Conservation (phyloP, 2,797 vertebrate genomes). For the Pitangus sulphuratus region DNA sequence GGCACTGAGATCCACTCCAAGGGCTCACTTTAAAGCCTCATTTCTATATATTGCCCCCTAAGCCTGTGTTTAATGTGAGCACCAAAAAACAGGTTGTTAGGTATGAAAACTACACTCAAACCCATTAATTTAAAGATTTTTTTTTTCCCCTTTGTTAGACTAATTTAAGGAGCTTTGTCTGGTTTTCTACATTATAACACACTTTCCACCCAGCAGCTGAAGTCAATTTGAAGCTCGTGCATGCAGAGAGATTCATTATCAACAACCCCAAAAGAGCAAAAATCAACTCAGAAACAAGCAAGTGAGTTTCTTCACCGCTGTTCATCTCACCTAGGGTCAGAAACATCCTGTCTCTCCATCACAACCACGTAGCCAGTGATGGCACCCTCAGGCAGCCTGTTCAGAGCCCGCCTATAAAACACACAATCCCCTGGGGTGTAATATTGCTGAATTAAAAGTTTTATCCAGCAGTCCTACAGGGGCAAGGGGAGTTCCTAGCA, state of each 20-base stretch:
- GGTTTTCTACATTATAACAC: background rate
- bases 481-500: background rate
- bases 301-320: background rate
- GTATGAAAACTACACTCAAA: background rate
- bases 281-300: background rate
- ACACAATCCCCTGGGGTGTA: background rate
- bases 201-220: background rate
- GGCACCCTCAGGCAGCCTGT: background rate
- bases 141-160: background rate
- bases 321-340: background rate
- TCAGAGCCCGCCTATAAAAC: background rate
- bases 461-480: background rate
- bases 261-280: background rate
- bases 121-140: background rate
- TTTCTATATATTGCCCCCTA: background rate
- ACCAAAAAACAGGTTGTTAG: fast-evolving
- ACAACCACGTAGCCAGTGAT: background rate
- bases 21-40: background rate
- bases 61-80: background rate
- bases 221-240: background rate
- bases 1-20: background rate
- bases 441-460: background rate
- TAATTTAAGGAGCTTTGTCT: background rate
- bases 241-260: background rate
- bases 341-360: background rate